A percentile compares a stretch with the other conserved stretches of the same genome.
phyloP scores from a whole-genome alignment of 2,797 vertebrate genomes.

The Platyrinchus mystaceus region DNA sequence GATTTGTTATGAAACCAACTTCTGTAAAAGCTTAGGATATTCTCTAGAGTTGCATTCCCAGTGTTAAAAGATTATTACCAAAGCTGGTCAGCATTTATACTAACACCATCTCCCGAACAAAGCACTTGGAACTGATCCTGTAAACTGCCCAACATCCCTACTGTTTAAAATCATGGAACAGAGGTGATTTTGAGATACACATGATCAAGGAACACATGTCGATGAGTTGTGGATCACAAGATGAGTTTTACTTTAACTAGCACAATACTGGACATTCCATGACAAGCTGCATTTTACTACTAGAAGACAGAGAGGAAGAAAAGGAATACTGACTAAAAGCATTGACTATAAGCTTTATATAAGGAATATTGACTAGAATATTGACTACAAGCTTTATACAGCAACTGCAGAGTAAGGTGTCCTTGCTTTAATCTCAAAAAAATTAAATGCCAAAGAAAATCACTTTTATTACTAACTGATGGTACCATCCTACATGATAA shows the following conservation, averaged over 20 bases:
- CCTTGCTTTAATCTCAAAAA: background rate
- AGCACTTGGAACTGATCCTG: background rate
- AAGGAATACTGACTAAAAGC: background rate
- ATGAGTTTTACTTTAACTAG: background rate
- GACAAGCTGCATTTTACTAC: background rate
- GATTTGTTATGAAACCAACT: background rate
- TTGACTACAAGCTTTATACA: background rate
- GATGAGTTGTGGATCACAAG: background rate
- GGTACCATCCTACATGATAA: background rate
- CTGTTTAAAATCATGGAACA: background rate
- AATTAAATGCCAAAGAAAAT: background rate
- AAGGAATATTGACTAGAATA: background rate
- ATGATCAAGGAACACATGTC: background rate
- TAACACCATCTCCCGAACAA: background rate
- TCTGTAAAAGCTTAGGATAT: constrained; percentile 33
- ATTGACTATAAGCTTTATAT: background rate
- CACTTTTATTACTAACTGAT: background rate
- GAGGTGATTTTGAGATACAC: background rate
- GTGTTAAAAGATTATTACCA: background rate
- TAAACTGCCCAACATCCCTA: background rate
- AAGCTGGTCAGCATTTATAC: background rate
- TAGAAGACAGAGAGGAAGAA: background rate
- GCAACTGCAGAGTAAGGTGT: background rate
- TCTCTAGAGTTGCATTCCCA: background rate
- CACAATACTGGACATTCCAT: background rate